Conservation (phyloP, 2,888 invertebrate genomes). For the Caenorhabditis afra region DNA sequence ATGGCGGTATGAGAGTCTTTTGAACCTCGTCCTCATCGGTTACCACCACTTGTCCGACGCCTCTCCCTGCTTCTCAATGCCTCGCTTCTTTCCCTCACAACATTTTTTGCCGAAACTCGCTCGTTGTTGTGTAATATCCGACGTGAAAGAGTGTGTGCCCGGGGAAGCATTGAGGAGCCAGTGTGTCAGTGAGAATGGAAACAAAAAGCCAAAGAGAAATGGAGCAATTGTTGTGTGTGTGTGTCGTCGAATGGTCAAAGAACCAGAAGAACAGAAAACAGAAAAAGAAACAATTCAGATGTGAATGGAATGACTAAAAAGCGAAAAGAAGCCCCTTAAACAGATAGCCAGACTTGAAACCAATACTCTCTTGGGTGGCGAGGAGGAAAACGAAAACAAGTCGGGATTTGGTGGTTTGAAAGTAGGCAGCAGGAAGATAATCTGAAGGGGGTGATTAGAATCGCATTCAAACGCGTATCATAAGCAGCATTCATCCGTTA, state of each 20-base stretch:
- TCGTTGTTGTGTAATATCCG: slow-evolving; percentile 42
- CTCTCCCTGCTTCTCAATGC: too few species aligned
- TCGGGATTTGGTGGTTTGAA: background rate
- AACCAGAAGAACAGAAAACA: slow-evolving; percentile 9
- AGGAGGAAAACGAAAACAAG: background rate
- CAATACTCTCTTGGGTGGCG: too few species aligned
- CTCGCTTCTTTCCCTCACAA: slow-evolving; percentile 9
- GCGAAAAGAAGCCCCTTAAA: background rate
- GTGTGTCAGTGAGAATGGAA: slow-evolving; percentile 36
- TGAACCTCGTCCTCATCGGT: slow-evolving; percentile 51
- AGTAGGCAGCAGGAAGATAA: background rate
- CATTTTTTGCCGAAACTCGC: slow-evolving; percentile 43
- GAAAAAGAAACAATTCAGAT: background rate
- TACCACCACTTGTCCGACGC: slow-evolving; percentile 36
- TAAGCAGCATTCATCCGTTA: slow-evolving; percentile 24
- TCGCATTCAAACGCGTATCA: slow-evolving; percentile 13
- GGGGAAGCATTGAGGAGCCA: slow-evolving; percentile 2
- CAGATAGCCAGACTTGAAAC: background rate
- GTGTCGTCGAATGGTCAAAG: slow-evolving; percentile 32
- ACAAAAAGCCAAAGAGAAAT: slow-evolving; percentile 20
- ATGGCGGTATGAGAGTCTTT: slow-evolving; percentile 53
- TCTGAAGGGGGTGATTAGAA: slow-evolving; percentile 1
- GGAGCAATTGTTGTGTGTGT: slow-evolving; percentile 43
- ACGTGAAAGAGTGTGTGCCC: slow-evolving; percentile 15
- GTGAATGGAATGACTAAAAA: too few species aligned